Evolutionary conservation across 2,888 invertebrate species (phyloP).

Genomic region (Drosophila nr. fundita): DNA sequence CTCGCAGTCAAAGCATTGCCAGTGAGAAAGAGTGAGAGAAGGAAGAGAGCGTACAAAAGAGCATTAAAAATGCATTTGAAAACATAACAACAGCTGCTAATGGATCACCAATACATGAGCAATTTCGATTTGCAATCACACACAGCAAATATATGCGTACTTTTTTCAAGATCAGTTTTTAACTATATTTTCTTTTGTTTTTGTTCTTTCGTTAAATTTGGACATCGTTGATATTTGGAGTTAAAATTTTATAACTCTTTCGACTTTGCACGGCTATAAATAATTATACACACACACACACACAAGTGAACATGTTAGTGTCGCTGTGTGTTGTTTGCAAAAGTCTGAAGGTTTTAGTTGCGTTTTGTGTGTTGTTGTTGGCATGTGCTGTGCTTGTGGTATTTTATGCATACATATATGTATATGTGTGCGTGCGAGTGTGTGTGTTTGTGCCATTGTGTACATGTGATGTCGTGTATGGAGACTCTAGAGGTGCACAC

Average conservation of each 20-base stretch:
- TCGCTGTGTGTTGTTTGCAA: constrained; percentile 43
- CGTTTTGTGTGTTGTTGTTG: constrained; percentile 35
- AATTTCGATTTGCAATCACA: constrained; percentile 19
- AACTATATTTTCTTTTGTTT: neutral
- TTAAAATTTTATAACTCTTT: constrained; percentile 49
- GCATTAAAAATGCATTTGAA: constrained; percentile 25
- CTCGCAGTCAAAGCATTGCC: neutral
- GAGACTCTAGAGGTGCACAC: constrained; percentile 49
- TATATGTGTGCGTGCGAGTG: constrained; percentile 16
- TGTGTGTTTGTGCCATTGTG: constrained; percentile 20
- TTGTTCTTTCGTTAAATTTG: constrained; percentile 18
- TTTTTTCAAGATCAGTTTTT: constrained; percentile 28
- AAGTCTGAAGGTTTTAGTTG: constrained; percentile 70
- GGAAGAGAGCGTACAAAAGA: constrained; percentile 15
- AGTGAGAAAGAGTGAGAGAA: constrained; percentile 11
- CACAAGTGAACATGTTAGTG: constrained; percentile 25
- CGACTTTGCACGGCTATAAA: constrained; percentile 56
- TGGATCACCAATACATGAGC: constrained; percentile 19
- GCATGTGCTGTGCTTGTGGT: constrained; percentile 43
- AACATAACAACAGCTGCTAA: constrained; percentile 31
- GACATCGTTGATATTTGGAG: constrained; percentile 10
- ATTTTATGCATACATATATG: constrained; percentile 17
- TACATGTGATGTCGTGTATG: constrained; percentile 13
- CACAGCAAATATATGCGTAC: neutral
- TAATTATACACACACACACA: constrained; percentile 40